Evolutionary conservation across 30 jellyfish, hydroid and myxozoan genomes (phyloP).

Genomic region (Aurelia aurita): DNA sequence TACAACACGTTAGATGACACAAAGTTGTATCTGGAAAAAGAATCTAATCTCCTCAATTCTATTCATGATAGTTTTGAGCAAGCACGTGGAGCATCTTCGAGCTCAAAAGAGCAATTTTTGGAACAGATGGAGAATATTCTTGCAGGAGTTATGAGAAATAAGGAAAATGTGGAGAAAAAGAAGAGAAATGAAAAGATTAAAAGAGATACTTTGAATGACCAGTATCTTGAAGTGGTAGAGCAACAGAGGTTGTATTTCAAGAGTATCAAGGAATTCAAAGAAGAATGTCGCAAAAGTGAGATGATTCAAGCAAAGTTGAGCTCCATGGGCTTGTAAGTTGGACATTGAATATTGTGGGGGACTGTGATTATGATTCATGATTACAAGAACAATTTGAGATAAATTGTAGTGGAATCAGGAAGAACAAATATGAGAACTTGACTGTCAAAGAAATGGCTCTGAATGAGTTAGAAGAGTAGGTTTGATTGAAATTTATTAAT

Average conservation of each 20-base stretch:
- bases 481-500: neutral
- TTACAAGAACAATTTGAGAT: neutral
- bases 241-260: constrained; percentile 85
- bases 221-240: constrained; percentile 70
- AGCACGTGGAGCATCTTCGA: constrained; percentile 64
- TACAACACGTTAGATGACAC: constrained; percentile 98
- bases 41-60: constrained; percentile 76
- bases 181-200: constrained; percentile 77
- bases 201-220: constrained; percentile 80
- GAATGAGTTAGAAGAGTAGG: neutral
- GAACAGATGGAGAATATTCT: constrained; percentile 85
- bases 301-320: constrained; percentile 69
- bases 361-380: neutral
- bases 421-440: neutral
- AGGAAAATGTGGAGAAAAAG: constrained; percentile 81
- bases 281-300: constrained; percentile 96
- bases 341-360: neutral
- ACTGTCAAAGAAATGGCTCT: neutral
- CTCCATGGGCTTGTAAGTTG: constrained; percentile 26
- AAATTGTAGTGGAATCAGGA: neutral
- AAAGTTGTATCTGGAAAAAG: constrained; percentile 91
- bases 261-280: constrained; percentile 88
- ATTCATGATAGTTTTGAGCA: constrained; percentile 90
- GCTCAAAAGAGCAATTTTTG: constrained; percentile 82
- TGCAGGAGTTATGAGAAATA: constrained; percentile 79